Base-by-base conservation (phyloP, 2,797 vertebrate genomes). In the Cyprinella venusta region DNA sequence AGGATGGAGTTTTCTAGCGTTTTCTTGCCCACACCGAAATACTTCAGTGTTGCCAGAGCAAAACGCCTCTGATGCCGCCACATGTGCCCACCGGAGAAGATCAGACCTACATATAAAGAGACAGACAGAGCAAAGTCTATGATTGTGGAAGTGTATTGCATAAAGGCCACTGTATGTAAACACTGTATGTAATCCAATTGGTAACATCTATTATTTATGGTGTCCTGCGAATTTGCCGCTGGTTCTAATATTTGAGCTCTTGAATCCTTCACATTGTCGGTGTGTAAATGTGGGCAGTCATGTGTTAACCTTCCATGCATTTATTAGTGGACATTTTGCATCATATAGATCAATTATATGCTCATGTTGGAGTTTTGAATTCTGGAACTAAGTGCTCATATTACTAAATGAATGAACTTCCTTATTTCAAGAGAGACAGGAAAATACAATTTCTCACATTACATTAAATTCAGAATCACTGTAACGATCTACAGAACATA, bases 51-150 rank as follows among this genome's bases (percentile, higher is more conserved):
- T 7, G 88, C 90, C 30, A 95, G 76, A 2, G 90, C 88, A 85
- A 95, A 95, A n/a, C 87, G 90, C 15, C 91, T 91, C 65, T 94
- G 92, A 3, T 91, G 88, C 69, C 30, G 89, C 94, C 93, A 94
- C 15, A 42, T 71, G 9, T 76, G 77, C 0, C 93, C 89, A 10
- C 86, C 92, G 48, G 87, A 92, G 45, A 88, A 76, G 65, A 88
- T 15, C 30, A 93, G 33, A 45, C 93, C 94, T 94, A 68, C 45
- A 79, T 6, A 24, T 18, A 74, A 52, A 18, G 26, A 4, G 26
- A 30, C 3, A 26, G 10, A 61, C 10, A 33, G 16, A 21, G 2
- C 15, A 9, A 40, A 36, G 42, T 63, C 7, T 13, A 6, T n/a
- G 24, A 21, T 40, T 45, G 18, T 8, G 38, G 13, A 76, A 40